Percentiles rank a stretch among this genome's conserved stretches.
These are phyloP conservation scores for Drosophila pseudotalamancana DNA, from an alignment of 2,888 invertebrate genomes.

Conservation along the genomic window DNA sequence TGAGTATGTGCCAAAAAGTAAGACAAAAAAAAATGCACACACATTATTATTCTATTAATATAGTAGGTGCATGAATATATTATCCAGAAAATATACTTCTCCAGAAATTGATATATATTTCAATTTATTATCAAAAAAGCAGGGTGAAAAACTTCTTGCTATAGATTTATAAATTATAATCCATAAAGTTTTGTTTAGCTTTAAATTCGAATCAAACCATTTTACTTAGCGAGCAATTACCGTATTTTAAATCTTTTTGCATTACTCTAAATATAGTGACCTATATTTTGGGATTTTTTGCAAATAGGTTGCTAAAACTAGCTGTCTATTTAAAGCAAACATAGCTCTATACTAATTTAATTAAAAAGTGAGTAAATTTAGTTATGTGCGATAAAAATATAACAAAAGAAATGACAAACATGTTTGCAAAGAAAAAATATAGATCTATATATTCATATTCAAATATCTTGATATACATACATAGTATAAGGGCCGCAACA, in stretches of 20 bases:
- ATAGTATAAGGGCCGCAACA: no score
- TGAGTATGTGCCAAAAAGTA: constrained; percentile 19
- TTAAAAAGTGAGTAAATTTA: constrained; percentile 31
- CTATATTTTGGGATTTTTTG: background rate
- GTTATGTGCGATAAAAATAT: background rate
- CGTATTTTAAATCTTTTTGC: background rate
- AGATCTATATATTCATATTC: background rate
- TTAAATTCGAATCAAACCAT: background rate
- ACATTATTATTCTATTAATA: constrained; percentile 21
- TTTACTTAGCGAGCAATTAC: background rate
- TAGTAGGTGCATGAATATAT: background rate
- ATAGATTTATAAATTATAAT: background rate
- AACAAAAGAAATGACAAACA: background rate
- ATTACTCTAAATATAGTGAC: background rate
- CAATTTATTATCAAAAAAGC: no score
- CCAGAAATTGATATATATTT: background rate
- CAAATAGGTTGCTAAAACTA: background rate
- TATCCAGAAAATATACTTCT: background rate
- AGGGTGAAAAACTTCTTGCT: no score
- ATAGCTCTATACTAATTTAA: background rate
- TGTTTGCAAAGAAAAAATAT: background rate
- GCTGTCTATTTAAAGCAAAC: background rate
- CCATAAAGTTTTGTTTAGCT: background rate
- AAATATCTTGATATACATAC: no score
- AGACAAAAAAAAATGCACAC: background rate